phyloP scores from a whole-genome alignment of 2,113 vertebrate species.

The Zosterops pallidus region DNA sequence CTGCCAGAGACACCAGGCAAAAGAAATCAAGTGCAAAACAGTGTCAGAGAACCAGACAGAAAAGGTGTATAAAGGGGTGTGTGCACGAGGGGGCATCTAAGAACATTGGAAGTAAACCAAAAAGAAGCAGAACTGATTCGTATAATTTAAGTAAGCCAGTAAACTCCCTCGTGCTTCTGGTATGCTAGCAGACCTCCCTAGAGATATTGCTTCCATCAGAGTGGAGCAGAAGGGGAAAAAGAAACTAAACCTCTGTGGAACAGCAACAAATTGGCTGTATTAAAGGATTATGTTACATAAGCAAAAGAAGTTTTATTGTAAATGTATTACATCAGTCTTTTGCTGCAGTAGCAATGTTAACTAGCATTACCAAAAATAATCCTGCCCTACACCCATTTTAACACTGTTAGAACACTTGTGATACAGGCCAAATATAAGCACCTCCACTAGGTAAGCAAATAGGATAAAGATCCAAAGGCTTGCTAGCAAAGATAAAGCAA shows the following conservation, averaged over 20 bases:
- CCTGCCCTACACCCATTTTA: background rate
- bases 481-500: background rate
- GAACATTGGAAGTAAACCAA: background rate
- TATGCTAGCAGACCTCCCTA: background rate
- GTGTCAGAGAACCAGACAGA: background rate
- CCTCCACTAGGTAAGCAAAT: background rate
- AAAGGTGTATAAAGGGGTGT: background rate
- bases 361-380: background rate
- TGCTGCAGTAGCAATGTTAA: background rate
- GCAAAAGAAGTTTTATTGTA: background rate
- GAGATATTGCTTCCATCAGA: background rate
- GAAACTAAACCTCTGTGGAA: background rate
- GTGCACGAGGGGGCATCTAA: background rate
- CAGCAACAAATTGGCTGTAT: background rate
- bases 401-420: background rate
- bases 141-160: background rate
- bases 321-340: background rate
- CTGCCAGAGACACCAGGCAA: conserved; percentile 61
- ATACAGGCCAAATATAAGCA: background rate
- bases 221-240: background rate
- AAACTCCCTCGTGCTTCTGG: background rate
- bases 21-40: background rate
- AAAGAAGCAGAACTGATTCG: background rate
- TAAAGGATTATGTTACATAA: background rate
- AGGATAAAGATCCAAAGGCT: background rate